These are phyloP conservation scores for Coptodon bakossiorum DNA, from an alignment of 2,113 vertebrate species.

Conservation along the genomic window DNA sequence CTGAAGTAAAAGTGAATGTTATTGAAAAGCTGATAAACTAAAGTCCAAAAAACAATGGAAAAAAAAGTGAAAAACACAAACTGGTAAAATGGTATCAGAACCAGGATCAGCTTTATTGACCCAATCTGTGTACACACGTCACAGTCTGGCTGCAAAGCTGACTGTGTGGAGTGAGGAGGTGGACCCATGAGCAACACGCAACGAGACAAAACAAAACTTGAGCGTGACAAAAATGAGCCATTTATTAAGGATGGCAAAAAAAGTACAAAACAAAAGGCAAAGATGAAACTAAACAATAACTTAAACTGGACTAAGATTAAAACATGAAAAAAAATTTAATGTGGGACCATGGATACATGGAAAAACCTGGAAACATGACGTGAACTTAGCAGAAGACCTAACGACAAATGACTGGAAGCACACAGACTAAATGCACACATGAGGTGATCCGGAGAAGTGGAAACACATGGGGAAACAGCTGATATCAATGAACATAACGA, in stretches of 20 bases:
- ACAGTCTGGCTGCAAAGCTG: neutral
- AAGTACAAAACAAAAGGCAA: neutral
- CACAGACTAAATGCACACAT: neutral
- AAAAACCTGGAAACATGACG: too few relatives aligned
- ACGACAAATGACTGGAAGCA: too few relatives aligned
- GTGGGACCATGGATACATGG: too few relatives aligned
- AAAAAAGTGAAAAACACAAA: neutral
- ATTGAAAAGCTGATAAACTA: neutral
- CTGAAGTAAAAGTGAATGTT: neutral
- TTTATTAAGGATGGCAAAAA: neutral
- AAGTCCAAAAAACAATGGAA: neutral
- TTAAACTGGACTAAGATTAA: neutral
- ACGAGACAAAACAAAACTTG: neutral
- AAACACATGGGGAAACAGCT: neutral
- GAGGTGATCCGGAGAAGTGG: neutral
- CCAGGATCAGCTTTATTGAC: neutral
- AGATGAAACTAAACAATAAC: neutral
- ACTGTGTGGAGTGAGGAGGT: neutral
- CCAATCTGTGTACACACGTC: neutral
- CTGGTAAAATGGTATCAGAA: neutral
- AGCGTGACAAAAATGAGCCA: neutral
- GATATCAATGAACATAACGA: neutral
- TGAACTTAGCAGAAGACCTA: too few relatives aligned
- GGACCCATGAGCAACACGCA: neutral
- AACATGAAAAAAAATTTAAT: fast-evolving